A percentile compares a stretch with the other conserved stretches of the same genome.
phyloP scores from a whole-genome alignment of 2,888 invertebrate genomes.

The Papilio elwesi region DNA sequence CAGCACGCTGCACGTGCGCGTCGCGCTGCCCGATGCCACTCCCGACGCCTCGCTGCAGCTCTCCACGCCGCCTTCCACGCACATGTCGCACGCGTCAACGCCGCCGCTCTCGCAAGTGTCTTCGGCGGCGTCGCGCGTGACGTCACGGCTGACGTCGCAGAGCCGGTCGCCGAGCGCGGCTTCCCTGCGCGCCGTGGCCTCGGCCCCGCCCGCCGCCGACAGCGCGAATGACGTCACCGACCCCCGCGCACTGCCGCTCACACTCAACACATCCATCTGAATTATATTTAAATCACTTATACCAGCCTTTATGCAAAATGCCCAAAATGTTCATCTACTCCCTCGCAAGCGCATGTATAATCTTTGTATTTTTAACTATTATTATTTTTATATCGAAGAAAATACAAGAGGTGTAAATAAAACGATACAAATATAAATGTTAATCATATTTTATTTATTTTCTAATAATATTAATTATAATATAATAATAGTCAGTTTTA shows the following conservation, averaged over 20 bases:
- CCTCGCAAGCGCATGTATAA: conserved; percentile 45
- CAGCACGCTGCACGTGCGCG: conserved; percentile 76
- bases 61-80: conserved; percentile 55
- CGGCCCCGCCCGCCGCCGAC: conserved; percentile 70
- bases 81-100: conserved; percentile 42
- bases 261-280: conserved; percentile 52
- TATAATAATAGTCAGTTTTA: conserved; percentile 65
- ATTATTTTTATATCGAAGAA: conserved; percentile 32
- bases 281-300: too few species aligned
- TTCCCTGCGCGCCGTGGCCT: conserved; percentile 66
- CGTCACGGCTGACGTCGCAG: conserved; percentile 57
- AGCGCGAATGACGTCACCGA: conserved; percentile 67
- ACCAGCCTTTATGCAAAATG: conserved; percentile 43
- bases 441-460: conserved; percentile 74
- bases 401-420: conserved; percentile 48
- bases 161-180: conserved; percentile 42
- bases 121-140: conserved; percentile 53
- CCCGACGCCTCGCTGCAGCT: conserved; percentile 47
- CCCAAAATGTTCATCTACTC: conserved; percentile 50
- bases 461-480: conserved; percentile 72
- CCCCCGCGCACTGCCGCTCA: conserved; percentile 55
- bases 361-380: conserved; percentile 48
- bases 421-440: conserved; percentile 54
- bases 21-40: conserved; percentile 61
- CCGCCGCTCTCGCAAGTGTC: conserved; percentile 50